Percentiles rank a stretch among this genome's conserved stretches.
phyloP scores from a whole-genome alignment of 2,113 vertebrate species.

The Gambusia holbrooki region DNA sequence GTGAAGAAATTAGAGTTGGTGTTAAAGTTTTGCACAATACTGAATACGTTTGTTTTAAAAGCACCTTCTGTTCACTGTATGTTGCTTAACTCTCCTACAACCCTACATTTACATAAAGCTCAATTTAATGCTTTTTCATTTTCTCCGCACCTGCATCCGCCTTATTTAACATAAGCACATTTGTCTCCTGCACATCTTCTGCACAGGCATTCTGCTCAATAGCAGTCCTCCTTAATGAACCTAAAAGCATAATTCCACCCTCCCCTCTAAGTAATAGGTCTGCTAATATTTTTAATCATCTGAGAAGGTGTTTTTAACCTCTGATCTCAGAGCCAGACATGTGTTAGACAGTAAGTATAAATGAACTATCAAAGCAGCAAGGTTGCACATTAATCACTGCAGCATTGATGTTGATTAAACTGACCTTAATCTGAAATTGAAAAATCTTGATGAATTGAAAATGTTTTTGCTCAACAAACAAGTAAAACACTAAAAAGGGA shows the following conservation, averaged over 20 bases:
- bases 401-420: background rate
- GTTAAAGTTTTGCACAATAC: too few relatives aligned
- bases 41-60: too few relatives aligned
- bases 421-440: conserved; percentile 1
- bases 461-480: background rate
- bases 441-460: background rate
- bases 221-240: conserved; percentile 22
- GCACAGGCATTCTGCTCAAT: background rate
- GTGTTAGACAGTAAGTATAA: conserved; percentile 12
- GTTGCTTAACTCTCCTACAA: background rate
- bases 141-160: background rate
- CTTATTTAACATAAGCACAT: background rate
- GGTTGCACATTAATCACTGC: conserved; percentile 25
- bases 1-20: background rate
- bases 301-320: conserved; percentile 36
- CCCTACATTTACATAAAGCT: background rate
- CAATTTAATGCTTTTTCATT: background rate
- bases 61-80: background rate
- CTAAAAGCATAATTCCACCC: conserved; percentile 32
- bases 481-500: too few relatives aligned
- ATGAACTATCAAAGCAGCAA: conserved; percentile 2
- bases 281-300: conserved; percentile 41
- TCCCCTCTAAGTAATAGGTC: conserved; percentile 14
- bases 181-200: background rate
- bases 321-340: conserved; percentile 21